Conservation (phyloP, 2,113 vertebrate species). For the Petaurus breviceps region DNA sequence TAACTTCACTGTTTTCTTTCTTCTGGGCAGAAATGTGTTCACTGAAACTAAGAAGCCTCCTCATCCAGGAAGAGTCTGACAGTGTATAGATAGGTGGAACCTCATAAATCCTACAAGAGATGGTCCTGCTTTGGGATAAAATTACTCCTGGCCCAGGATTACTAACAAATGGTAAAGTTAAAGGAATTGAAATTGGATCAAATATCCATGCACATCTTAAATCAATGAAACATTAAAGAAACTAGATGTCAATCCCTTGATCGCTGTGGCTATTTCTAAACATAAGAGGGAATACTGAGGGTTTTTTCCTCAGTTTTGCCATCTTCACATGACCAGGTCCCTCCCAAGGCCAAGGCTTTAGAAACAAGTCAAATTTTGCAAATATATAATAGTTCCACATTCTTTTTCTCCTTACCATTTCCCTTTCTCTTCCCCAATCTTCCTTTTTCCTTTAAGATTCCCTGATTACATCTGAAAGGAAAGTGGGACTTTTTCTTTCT, state of each 20-base stretch:
- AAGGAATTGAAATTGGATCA: not conserved
- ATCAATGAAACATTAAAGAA: slow-evolving; percentile 10
- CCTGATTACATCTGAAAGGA: not conserved
- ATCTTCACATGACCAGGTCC: not conserved
- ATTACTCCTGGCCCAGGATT: slow-evolving; percentile 11
- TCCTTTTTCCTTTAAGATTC: not conserved
- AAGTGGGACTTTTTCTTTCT: not conserved
- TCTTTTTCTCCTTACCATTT: not conserved
- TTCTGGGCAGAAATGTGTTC: slow-evolving; percentile 8
- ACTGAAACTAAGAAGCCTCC: not conserved
- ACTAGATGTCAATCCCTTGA: not conserved
- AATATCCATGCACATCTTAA: not conserved
- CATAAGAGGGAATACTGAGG: not conserved
- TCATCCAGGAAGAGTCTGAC: slow-evolving; percentile 20
- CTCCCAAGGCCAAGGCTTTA: not conserved
- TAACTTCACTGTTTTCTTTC: slow-evolving; percentile 5
- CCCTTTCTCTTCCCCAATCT: not conserved
- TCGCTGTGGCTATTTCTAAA: slow-evolving; percentile 2
- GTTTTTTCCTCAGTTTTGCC: not conserved
- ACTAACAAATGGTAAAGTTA: not conserved
- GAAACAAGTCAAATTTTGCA: no score
- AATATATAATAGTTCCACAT: not conserved
- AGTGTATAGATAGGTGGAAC: not conserved
- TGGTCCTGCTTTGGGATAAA: not conserved
- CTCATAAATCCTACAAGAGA: not conserved